Conservation (phyloP, 2,888 invertebrate species). For the Ochropleura leucogaster region DNA sequence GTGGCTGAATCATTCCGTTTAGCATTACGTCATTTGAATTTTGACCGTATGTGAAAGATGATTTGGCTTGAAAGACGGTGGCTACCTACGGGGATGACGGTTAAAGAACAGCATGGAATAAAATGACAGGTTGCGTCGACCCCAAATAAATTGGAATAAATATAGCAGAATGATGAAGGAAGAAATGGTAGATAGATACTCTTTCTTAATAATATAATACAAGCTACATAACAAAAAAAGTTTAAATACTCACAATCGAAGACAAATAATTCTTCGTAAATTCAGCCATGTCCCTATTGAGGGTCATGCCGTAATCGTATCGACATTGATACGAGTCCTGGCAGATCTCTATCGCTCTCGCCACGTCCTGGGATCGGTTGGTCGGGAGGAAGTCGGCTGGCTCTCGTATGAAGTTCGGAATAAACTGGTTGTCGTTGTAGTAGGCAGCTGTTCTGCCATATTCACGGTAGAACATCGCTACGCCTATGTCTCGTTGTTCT, state of each 20-base stretch:
- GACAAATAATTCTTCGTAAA: constrained; percentile 96
- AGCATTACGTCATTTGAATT: constrained; percentile 16
- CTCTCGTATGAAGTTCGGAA: constrained; percentile 93
- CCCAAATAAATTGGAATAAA: neutral
- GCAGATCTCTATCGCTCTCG: constrained; percentile 93
- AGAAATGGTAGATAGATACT: neutral
- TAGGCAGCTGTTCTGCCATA: constrained; percentile 95
- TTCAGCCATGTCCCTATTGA: constrained; percentile 96
- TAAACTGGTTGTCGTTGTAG: constrained; percentile 94
- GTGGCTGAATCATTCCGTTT: constrained; percentile 48
- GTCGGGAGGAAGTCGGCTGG: constrained; percentile 94
- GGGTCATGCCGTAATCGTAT: constrained; percentile 96
- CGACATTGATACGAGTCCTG: constrained; percentile 96
- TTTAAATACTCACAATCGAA: constrained; percentile 84
- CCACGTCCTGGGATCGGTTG: constrained; percentile 92
- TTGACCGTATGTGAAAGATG: neutral
- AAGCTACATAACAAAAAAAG: neutral
- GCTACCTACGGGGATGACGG: neutral
- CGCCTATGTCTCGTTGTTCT: constrained; percentile 93
- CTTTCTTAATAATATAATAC: neutral
- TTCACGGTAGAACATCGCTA: constrained; percentile 94
- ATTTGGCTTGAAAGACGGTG: neutral
- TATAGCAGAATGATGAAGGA: neutral
- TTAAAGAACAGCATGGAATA: neutral
- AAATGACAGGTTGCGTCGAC: too few relatives aligned